These are phyloP conservation scores for Labeo rohita DNA, from an alignment of 2,113 vertebrate genomes.

Conservation along the genomic window DNA sequence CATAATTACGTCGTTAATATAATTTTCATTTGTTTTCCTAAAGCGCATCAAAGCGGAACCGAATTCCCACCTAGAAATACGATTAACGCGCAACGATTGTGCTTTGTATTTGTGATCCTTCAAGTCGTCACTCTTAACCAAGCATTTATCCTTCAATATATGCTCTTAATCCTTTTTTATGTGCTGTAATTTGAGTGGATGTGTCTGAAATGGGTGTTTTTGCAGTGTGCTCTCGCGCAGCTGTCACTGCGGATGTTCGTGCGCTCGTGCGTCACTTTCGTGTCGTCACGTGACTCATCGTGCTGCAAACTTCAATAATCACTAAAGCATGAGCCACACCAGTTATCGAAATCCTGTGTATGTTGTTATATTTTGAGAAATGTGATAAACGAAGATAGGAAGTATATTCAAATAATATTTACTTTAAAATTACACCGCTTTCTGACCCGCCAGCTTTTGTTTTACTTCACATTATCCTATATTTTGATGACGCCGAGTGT, in stretches of 20 bases:
- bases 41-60: neutral
- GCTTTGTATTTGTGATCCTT: neutral
- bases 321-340: neutral
- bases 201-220: neutral
- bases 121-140: neutral
- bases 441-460: neutral
- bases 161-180: neutral
- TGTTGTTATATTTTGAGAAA: neutral
- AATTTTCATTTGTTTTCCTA: neutral
- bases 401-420: neutral
- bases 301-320: neutral
- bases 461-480: neutral
- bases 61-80: neutral
- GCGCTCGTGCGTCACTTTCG: constrained; percentile 26
- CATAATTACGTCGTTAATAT: neutral
- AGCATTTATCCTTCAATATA: neutral
- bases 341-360: neutral
- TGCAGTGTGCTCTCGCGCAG: constrained; percentile 2
- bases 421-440: neutral
- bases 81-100: neutral
- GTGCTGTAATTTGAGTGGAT: no score
- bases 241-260: constrained; percentile 30
- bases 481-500: neutral
- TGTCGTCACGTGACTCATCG: constrained; percentile 30
- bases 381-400: neutral